Evolutionary conservation across 2,113 vertebrate species (phyloP).

Genomic region (Scolopax mira): DNA sequence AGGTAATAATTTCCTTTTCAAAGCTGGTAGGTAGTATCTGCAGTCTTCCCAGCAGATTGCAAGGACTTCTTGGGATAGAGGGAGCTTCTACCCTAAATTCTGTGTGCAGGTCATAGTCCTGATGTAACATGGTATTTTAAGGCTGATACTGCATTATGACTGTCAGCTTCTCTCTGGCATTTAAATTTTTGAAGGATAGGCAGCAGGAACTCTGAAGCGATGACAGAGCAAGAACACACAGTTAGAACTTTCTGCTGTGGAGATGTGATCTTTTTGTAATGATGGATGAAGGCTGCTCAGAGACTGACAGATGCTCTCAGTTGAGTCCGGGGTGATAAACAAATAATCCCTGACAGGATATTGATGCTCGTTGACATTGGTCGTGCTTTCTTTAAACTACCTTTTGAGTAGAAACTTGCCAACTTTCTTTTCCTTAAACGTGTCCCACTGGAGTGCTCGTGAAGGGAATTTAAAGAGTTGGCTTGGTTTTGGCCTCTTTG

Average conservation of each 20-base stretch:
- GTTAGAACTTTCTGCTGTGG: not conserved
- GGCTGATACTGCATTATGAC: not conserved
- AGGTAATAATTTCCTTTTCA: not conserved
- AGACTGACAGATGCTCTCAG: not conserved
- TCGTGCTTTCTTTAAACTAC: not conserved
- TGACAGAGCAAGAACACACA: not conserved
- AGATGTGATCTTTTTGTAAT: not conserved
- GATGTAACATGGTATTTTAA: accelerated
- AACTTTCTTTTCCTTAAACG: not conserved
- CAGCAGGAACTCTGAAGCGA: not conserved
- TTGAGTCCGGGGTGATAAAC: not conserved
- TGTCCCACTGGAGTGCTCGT: not conserved
- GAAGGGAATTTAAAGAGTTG: not conserved
- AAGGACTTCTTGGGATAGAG: not conserved
- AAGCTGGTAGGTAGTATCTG: not conserved
- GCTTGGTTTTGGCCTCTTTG: not conserved
- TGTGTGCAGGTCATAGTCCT: not conserved
- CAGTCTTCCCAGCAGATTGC: not conserved
- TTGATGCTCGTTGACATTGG: not conserved
- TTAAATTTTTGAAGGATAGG: not conserved
- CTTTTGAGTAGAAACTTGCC: not conserved
- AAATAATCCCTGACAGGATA: not conserved
- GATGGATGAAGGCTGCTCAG: not conserved
- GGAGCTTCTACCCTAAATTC: not conserved
- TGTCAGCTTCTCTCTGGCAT: not conserved